Evolutionary conservation across 2,113 vertebrate species (phyloP), one percentile per base, ranked within the genome.

Genomic region (Anoplopoma fimbria): DNA sequence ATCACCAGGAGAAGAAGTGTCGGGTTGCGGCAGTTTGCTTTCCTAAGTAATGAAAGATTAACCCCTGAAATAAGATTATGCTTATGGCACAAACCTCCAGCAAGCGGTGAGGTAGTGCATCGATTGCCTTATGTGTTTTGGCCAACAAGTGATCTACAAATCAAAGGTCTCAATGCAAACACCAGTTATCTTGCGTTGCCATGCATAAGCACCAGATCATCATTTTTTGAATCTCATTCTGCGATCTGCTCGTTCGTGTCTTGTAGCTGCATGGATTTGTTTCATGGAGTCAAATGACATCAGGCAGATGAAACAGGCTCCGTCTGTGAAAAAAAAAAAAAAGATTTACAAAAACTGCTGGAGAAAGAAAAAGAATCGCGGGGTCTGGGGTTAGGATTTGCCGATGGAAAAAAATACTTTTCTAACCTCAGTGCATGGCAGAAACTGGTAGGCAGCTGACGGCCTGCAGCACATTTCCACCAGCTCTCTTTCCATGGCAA

Each of bases 401-500:
- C 89, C 92, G 82, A 55, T 93, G 94, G 94, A 95, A 96, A 95
- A 15, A 92, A 91, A 90, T 87, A 89, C 88, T 85, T 93, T 63
- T 91, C 69, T 71, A 77, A 93, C 96, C 95, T 68, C 95, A 93
- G 93, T 3, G 83, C 94, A 95, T 88, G 93, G 89, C 91, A 93
- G 90, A 90, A 92, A 72, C 80, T 76, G 68, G 79, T 73, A 75
- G 84, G 86, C 89, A 91, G 89, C 92, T 83, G 89, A 84, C 87
- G 77, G 75, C 80, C 83, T n/a, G 10, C 77, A 83, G 77, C 83
- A 91, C 77, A 72, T 91, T 93, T 93, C 92, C 92, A 91, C 70
- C 86, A 64, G 76, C 71, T 74, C 70, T 90, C 82, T 93, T 92
- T 92, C 93, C 89, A 87, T 79, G 88, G 84, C 83, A 68, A 83